phyloP scores from a whole-genome alignment of 1,140 invertebrate species.

The Heliothis virescens region DNA sequence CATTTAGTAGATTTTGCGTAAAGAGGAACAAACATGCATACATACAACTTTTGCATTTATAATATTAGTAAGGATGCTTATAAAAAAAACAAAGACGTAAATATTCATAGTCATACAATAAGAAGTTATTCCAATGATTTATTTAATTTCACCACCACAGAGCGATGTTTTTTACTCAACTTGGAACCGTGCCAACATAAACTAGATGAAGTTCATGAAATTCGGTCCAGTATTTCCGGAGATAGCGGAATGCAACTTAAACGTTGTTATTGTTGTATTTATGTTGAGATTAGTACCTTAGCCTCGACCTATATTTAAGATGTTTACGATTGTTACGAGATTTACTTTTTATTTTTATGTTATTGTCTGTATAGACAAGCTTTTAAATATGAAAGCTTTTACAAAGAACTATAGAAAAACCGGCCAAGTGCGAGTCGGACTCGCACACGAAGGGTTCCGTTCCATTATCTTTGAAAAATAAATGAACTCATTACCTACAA shows the following conservation, averaged over 20 bases:
- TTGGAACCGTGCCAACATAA: conserved; percentile 9
- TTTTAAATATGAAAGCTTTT: no score
- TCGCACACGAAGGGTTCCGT: no score
- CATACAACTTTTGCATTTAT: no score
- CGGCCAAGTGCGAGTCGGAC: no score
- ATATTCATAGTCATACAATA: not conserved
- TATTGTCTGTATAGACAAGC: no score
- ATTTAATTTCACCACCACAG: not conserved
- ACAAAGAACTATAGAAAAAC: no score
- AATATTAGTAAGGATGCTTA: not conserved
- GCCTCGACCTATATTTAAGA: conserved; percentile 18
- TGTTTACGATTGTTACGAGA: no score
- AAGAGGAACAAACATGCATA: no score
- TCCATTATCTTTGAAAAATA: no score
- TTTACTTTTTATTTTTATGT: no score
- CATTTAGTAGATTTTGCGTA: no score
- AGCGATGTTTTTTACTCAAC: conserved; percentile 20
- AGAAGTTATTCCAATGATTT: conserved; percentile 10
- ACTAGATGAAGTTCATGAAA: conserved; percentile 3
- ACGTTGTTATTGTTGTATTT: conserved; percentile 20
- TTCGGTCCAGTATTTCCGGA: conserved; percentile 14
- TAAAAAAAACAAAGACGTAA: not conserved
- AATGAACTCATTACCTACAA: no score
- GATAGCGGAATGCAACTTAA: conserved; percentile 19
- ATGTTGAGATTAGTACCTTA: not conserved